Base-by-base conservation (phyloP, 2,113 vertebrate species). In the Cavia porcellus region DNA sequence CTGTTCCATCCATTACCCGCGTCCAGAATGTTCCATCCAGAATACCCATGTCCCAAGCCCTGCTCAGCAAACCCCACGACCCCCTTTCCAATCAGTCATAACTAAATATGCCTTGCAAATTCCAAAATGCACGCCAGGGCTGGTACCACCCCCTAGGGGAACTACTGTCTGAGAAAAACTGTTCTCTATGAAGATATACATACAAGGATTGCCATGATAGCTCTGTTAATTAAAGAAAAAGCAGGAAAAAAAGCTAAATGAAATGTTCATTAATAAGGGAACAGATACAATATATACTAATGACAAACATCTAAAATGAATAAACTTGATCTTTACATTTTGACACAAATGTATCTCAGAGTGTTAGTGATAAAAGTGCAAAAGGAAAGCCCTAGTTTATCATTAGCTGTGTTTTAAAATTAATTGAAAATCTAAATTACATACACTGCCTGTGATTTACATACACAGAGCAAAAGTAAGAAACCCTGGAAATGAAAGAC, bases 321-420 rank as follows among this genome's bases (percentile, higher is more conserved):
- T 14, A 32, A 88, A 75, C 35, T 50, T 84, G 15, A 50, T 66
- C 55, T 83, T 15, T 28, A 57, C 55, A 7, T 89, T 75, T 2
- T 19, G 80, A 84, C 80, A 87, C 1, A 47, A 92, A 57, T 61
- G 3, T 17, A 86, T 24, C 72, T 94, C 35, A 62, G 59, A 90
- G 86, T 32, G 28, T 17, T 79, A 86, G 24, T 75, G 35, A 90
- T 32, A 82, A 88, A 90, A 42, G 20, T 64, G 45, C 24, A 94
- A 90, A 94, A 85, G 74, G 52, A 96, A 92, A 93, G 55, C 66
- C 30, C 72, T 2, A 88, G 12, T 42, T 38, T 35, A 80, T 25
- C 28, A 32, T 30, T 25, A 79, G 45, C 75, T 19, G 10, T 85
- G 75, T 84, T 90, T 93, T 94, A n/a, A 89, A 91, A 90, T 64